Evolutionary conservation across 2,797 vertebrate genomes (phyloP).

Genomic region (Phyllotis vaccarum): DNA sequence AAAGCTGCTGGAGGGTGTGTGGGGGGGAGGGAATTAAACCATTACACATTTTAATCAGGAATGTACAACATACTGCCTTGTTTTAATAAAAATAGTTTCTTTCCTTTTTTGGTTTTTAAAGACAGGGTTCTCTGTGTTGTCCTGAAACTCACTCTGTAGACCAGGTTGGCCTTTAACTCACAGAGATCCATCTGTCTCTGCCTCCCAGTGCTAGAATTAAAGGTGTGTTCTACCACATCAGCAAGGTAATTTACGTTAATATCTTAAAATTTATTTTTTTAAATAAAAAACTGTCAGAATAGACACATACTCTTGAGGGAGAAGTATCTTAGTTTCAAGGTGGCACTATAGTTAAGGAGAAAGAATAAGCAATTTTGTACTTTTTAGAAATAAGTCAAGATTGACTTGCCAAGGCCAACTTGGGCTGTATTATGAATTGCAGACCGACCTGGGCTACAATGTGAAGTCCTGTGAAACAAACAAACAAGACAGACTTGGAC

Average conservation of each 20-base stretch:
- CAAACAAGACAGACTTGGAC: not conserved
- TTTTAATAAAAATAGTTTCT: not conserved
- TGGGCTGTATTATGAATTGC: not conserved
- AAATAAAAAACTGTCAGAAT: slow-evolving; percentile 33
- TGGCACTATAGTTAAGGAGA: not conserved
- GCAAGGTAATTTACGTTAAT: not conserved
- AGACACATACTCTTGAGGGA: not conserved
- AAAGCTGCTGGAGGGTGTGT: not conserved
- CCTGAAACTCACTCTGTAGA: not conserved
- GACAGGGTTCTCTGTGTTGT: not conserved
- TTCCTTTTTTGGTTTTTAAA: not conserved
- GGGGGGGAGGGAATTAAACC: not conserved
- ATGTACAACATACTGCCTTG: not conserved
- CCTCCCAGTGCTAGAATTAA: not conserved
- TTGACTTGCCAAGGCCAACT: not conserved
- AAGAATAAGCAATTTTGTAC: slow-evolving; percentile 13
- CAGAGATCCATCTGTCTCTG: not conserved
- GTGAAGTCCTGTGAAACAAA: not conserved
- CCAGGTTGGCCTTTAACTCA: not conserved
- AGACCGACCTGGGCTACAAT: not conserved
- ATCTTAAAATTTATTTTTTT: slow-evolving; percentile 32
- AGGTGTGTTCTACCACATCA: not conserved
- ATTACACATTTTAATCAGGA: not conserved
- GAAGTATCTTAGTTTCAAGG: not conserved
- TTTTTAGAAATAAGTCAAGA: slow-evolving; percentile 29